Evolutionary conservation across 1,140 invertebrate genomes (phyloP), one percentile per base, ranked within the genome.

Genomic region (Ostrea denselamellosa): DNA sequence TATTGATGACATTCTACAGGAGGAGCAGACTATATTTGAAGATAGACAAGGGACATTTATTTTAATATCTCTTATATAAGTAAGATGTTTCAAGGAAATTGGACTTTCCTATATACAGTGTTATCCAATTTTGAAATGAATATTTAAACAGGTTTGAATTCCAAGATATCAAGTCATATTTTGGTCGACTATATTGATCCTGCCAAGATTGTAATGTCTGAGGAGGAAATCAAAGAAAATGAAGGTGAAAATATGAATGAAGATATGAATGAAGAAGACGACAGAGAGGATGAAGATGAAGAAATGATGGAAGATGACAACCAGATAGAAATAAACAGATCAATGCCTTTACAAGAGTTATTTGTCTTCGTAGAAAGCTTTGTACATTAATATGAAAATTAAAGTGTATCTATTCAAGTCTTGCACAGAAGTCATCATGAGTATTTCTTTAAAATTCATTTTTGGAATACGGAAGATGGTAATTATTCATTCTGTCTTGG

Each of bases 1-100:
- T 92, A 96, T 99, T 14, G 97, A 98, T 89, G 93, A 91, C 14
- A 54, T 98, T 1, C 56, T 92, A 84, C 95, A 96, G 85, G 95
- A 96, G 0, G 97, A 98, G 96, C 97, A 98, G 94, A 96, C 89
- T 25, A 91, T 94, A 85, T 90, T 96, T 22, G 84, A 94, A 89
- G 92, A 94, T 94, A 90, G 90, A 89, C 83, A 10, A 81, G 17
- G 0, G n/a, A 19, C 17, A 62, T 62, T 62, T 0, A 56, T 56
- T 2, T 56, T 56, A 12, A 17, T 9, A 56, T 9, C 14, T 17
- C 14, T 56, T 25, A 25, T 25, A 65, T 19, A n/a, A 14, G 0
- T n/a, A 68, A 68, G 9, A 22, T n/a, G 8, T 7, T 12, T 8
- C 17, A 85, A 25, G 68, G 22, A 14, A 52, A 10, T 0, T 86